These are phyloP conservation scores for Cebidichthys violaceus DNA, from an alignment of 2,113 vertebrate species.

Conservation along the genomic window DNA sequence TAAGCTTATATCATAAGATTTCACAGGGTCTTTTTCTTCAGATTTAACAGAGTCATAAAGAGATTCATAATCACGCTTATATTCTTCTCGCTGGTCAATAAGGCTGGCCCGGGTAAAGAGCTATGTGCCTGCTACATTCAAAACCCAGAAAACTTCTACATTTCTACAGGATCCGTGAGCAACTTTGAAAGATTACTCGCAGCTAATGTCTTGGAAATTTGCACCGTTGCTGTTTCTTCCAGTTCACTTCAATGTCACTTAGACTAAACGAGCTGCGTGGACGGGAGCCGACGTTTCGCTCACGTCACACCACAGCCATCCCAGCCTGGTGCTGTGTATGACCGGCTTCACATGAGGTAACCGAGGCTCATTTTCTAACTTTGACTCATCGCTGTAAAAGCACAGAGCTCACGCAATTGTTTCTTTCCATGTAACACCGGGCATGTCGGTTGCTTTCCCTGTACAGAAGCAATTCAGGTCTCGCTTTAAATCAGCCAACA, in stretches of 20 bases:
- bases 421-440: conserved; percentile 32
- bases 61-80: conserved; percentile 54
- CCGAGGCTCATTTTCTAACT: conserved; percentile 32
- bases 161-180: conserved; percentile 3
- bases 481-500: conserved; percentile 47
- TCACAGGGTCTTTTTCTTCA: conserved; percentile 52
- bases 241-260: conserved; percentile 28
- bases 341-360: conserved; percentile 33
- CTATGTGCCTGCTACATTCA: background rate
- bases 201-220: background rate
- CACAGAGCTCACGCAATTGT: conserved; percentile 28
- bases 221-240: conserved; percentile 13
- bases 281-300: background rate
- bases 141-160: conserved; percentile 4
- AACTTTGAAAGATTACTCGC: conserved; percentile 26
- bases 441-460: conserved; percentile 18
- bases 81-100: conserved; percentile 55
- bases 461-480: conserved; percentile 50
- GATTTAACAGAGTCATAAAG: conserved; percentile 40
- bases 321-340: conserved; percentile 3
- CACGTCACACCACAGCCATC: conserved; percentile 18
- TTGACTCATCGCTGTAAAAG: conserved; percentile 41
- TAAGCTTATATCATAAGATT: conserved; percentile 58
- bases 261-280: background rate
- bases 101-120: conserved; percentile 26